Evolutionary conservation across 2,888 invertebrate species (phyloP), one percentile per base, ranked within the genome.

Genomic region (Scotopteryx bipunctaria): DNA sequence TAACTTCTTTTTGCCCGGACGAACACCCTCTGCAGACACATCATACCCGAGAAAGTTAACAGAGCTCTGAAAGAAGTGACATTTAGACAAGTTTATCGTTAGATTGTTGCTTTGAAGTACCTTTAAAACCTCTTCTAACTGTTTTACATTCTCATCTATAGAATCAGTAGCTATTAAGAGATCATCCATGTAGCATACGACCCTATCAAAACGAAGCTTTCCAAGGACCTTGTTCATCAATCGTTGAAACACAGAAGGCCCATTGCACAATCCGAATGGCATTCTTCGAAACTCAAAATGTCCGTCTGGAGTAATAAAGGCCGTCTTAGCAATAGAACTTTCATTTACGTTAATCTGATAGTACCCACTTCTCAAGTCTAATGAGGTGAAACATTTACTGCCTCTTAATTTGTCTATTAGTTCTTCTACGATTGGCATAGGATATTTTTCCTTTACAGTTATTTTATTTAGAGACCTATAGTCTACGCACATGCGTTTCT

Each of bases 21-120:
- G 57, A 6, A 69, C 6, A 15, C 49, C 14, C 0, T 51, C 36
- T 11, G 8, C 35, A 19, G 35, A 35, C 5, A 35, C 11, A 9
- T 35, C 19, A 19, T 19, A 35, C 0, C 70, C 66, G 0, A 70
- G 36, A 56, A 66, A 67, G 0, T 59, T 53, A 0, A 63, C 46
- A n/a, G 27, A 25, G 4, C 23, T 63, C 42, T 63, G 56, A 11
- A 67, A 50, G 9, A 71, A 69, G 33, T 61, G 45, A 38, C 66
- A 67, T 35, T 70, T 65, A 25, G 63, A 59, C 46, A 64, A 8
- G 35, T 71, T 71, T 1, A 71, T 5, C 0, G 63, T 71, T 1
- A 70, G 15, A 0, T 62, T 60, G 29, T 55, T 56, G 0, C 51
- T 17, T 36, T 23, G 3, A 17, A 53, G 43, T 2, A 50, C 38